Evolutionary conservation across 1,140 invertebrate genomes (phyloP).

Genomic region (Brachionus paranguensis): DNA sequence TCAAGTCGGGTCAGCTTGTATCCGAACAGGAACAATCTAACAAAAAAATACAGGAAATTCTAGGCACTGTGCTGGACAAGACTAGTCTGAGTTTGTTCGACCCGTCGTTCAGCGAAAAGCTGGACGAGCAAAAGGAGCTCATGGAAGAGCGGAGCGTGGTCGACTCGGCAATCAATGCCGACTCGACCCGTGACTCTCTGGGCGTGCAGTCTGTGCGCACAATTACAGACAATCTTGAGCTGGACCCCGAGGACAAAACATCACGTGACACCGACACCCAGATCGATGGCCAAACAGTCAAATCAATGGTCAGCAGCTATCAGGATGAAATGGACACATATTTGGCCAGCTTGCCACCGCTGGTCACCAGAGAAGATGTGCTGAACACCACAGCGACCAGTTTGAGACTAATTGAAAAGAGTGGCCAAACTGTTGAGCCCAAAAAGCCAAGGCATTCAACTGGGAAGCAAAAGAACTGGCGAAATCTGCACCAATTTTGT

Average conservation of each 20-base stretch:
- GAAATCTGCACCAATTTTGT: constrained; percentile 34
- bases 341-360: background rate
- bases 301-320: background rate
- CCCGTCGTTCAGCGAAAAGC: constrained; percentile 8
- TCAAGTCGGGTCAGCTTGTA: constrained; percentile 8
- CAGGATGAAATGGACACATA: background rate
- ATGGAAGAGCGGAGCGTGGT: background rate
- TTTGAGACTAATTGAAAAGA: background rate
- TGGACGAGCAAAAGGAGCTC: background rate
- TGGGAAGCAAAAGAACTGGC: background rate
- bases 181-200: background rate
- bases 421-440: background rate
- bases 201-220: background rate
- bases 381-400: constrained; percentile 3
- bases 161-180: background rate
- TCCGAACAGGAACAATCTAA: constrained; percentile 15
- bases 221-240: background rate
- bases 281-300: background rate
- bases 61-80: constrained; percentile 21
- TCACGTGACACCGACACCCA: background rate
- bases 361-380: background rate
- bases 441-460: background rate
- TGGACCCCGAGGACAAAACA: background rate
- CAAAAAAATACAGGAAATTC: constrained; percentile 29
- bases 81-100: constrained; percentile 22